Base-by-base conservation (phyloP, 1,140 invertebrate genomes). In the Formica selysi region DNA sequence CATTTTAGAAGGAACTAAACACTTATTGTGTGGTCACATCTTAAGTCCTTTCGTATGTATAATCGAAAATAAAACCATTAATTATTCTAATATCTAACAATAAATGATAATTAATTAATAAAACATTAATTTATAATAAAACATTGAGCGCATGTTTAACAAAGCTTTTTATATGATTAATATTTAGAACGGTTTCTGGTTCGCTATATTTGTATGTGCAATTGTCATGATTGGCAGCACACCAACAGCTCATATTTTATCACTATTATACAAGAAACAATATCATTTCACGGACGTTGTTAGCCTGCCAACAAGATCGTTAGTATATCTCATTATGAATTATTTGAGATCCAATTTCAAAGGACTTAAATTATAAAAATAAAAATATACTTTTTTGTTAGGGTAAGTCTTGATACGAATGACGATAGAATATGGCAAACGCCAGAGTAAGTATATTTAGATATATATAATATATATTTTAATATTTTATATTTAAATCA, bases 21-120 rank as follows among this genome's bases (percentile, higher is more conserved):
- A 96, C 13, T 94, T 97, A 79, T 76, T 97, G 16, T 98, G 97
- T 92, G 96, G 96, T 81, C 96, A 97, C 92, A 96, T 97, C 90
- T 95, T 98, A 64, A 97, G 97, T 70, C 97, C 97, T 59, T 88
- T 97, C 93, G 96, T 97, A 95, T 11, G 87, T 89, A 70, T 3
- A 62, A 83, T 83, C 73, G 7, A 65, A 22, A 36, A 67, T 32
- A 8, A 48, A 51, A 6, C 48, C 16, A 19, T 5, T 19, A 51
- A 51, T 0, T 11, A 48, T 51, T 51, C 3, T 51, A 51, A 51
- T 51, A 48, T 48, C 44, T 48, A 48, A 48, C 44, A 51, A 51
- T 19, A 51, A 51, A 51, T 51, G 16, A 76, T 29, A 19, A 76
- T 64, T 54, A 51, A 26, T 5, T 57, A 29, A 70, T 78, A 16